Evolutionary conservation across 2,888 invertebrate genomes (phyloP).

Genomic region (Bursaphelenchus okinawaensis): DNA sequence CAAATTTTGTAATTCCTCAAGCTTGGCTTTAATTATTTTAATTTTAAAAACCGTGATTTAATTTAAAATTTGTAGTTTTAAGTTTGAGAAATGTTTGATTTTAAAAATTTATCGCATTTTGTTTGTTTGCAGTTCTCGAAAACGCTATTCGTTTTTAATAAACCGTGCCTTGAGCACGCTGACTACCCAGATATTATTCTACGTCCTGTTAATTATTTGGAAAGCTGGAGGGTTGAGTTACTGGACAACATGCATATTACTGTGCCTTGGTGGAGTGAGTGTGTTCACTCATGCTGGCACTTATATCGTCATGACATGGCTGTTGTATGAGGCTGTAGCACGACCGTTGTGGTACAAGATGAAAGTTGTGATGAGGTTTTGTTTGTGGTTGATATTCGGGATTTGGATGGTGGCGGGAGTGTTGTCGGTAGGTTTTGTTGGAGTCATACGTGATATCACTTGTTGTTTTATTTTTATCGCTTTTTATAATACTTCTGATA

Average conservation of each 20-base stretch:
- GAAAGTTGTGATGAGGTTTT: constrained; percentile 35
- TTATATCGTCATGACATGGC: constrained; percentile 41
- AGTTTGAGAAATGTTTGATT: background rate
- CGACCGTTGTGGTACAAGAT: constrained; percentile 45
- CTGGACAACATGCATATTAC: constrained; percentile 45
- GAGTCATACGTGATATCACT: no score
- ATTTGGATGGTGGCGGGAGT: constrained; percentile 45
- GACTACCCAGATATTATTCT: constrained; percentile 43
- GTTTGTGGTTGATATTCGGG: constrained; percentile 32
- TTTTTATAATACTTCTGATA: background rate
- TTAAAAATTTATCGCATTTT: background rate
- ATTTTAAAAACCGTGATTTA: no score
- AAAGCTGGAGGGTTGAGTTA: constrained; percentile 45
- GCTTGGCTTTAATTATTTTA: no score
- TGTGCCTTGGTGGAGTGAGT: constrained; percentile 40
- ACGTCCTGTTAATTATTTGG: constrained; percentile 49
- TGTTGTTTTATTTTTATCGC: background rate
- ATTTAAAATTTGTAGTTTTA: no score
- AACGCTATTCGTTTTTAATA: constrained; percentile 44
- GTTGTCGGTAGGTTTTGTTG: no score
- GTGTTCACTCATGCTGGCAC: constrained; percentile 44
- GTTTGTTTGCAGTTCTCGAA: constrained; percentile 35
- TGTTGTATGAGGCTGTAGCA: constrained; percentile 48
- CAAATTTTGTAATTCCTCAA: no score
- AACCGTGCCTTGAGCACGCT: constrained; percentile 42